These are phyloP conservation scores for Zygogramma bicolorata DNA, from an alignment of 2,888 invertebrate species.

Conservation along the genomic window DNA sequence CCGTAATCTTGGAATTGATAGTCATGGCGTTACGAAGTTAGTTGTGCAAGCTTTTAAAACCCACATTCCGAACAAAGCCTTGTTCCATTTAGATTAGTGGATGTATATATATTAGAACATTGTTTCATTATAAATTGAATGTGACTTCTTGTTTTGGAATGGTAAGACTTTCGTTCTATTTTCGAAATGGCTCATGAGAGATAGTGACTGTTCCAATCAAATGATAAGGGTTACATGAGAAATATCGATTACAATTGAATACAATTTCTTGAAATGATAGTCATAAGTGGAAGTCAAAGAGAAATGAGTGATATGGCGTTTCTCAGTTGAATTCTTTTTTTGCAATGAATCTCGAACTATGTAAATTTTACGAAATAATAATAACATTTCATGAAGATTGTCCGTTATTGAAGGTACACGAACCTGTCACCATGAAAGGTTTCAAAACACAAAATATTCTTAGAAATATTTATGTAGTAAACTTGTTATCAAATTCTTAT, in stretches of 20 bases:
- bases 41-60: conserved; percentile 11
- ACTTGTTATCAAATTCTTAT: no score
- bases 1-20: not conserved
- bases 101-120: not conserved
- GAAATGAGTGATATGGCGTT: no score
- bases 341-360: no score
- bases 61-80: conserved; percentile 17
- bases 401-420: no score
- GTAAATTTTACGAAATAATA: no score
- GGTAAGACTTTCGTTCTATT: not conserved
- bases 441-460: no score
- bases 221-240: not conserved
- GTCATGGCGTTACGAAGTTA: not conserved
- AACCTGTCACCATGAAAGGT: no score
- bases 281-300: no score
- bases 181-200: not conserved
- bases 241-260: not conserved
- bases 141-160: not conserved
- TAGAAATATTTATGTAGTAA: no score
- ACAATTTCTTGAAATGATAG: no score
- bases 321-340: no score
- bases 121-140: not conserved
- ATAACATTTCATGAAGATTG: no score
- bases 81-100: conserved; percentile 12
- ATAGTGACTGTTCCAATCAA: not conserved